Percentiles rank a stretch among this genome's conserved stretches.
phyloP scores from a whole-genome alignment of 2,797 vertebrate genomes.

The Staurois parvus region DNA sequence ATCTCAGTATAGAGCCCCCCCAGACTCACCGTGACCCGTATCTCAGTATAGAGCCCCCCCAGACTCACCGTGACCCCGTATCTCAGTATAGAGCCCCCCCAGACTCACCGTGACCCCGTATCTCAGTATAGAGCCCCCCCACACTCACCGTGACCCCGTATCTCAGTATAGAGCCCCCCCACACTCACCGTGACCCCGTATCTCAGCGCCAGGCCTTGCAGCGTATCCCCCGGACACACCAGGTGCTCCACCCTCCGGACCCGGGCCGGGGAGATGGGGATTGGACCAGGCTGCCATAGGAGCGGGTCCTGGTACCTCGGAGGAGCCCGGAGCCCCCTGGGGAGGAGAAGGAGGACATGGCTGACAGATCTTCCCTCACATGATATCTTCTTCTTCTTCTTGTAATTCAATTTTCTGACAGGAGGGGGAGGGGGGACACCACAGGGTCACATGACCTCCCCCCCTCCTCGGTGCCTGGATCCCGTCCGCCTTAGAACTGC shows the following conservation, averaged over 20 bases:
- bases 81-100: too few species aligned
- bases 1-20: too few species aligned
- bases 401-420: not conserved
- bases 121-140: not conserved
- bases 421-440: not conserved
- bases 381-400: not conserved
- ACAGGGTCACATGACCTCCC: not conserved
- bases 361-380: constrained; percentile 16
- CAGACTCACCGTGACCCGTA: too few species aligned
- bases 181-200: constrained; percentile 92
- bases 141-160: constrained; percentile 76
- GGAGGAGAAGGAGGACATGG: constrained; percentile 68
- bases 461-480: not conserved
- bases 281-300: constrained; percentile 86
- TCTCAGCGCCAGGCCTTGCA: constrained; percentile 87
- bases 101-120: too few species aligned
- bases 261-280: constrained; percentile 77
- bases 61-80: too few species aligned
- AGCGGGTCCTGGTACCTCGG: constrained; percentile 75
- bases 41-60: too few species aligned
- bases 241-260: constrained; percentile 80
- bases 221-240: constrained; percentile 85
- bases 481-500: not conserved
- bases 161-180: not conserved
- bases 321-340: constrained; percentile 69